Evolutionary conservation across 2,888 invertebrate species (phyloP).

Genomic region (Nipponacmea schrenckii): DNA sequence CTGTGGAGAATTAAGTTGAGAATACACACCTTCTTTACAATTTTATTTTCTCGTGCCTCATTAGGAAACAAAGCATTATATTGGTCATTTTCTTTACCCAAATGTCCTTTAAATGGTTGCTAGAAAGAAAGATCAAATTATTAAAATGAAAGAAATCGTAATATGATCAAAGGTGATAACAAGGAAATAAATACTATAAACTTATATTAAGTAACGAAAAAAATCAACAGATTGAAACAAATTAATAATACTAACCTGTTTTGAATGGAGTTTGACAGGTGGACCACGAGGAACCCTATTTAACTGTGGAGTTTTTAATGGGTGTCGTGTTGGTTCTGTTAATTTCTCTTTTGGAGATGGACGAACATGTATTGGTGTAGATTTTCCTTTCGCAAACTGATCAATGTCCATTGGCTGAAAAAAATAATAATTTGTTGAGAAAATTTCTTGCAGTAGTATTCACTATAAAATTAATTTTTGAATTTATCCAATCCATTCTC

Average conservation of each 20-base stretch:
- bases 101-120: background rate
- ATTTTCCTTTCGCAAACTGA: conserved; percentile 15
- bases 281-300: conserved; percentile 41
- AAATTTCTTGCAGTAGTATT: too few relatives aligned
- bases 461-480: too few relatives aligned
- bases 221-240: too few relatives aligned
- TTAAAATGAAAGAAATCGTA: too few relatives aligned
- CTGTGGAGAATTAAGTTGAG: too few relatives aligned
- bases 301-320: conserved; percentile 27
- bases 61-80: conserved; percentile 11
- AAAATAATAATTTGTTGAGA: background rate
- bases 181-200: too few relatives aligned
- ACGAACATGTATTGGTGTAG: conserved; percentile 38
- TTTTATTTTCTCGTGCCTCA: background rate
- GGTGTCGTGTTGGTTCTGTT: conserved; percentile 21
- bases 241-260: background rate
- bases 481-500: too few relatives aligned
- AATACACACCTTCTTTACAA: too few relatives aligned
- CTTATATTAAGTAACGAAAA: too few relatives aligned
- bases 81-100: conserved; percentile 8
- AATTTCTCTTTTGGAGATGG: conserved; percentile 41
- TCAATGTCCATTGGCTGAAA: conserved; percentile 7
- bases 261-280: conserved; percentile 30
- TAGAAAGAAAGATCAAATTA: background rate
- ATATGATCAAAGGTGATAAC: too few relatives aligned